These are phyloP conservation scores for Hyles lineata DNA, from an alignment of 2,888 invertebrate species.

Conservation along the genomic window DNA sequence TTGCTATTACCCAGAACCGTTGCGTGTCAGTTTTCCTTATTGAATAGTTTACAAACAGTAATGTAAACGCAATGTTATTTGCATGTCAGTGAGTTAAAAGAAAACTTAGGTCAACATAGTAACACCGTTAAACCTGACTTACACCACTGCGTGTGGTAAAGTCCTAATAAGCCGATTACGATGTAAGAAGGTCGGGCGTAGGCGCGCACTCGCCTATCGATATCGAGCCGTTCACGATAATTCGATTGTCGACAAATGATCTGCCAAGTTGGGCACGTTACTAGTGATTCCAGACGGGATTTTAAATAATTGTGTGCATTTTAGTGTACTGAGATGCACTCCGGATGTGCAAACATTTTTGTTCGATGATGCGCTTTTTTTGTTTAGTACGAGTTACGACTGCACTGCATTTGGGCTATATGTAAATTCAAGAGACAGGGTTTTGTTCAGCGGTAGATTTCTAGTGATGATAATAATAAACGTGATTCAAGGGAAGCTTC, in stretches of 20 bases:
- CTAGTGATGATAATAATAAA: too few relatives aligned
- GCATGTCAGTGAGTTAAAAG: conserved; percentile 14
- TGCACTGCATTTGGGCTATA: too few relatives aligned
- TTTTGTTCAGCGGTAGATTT: too few relatives aligned
- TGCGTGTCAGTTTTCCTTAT: background rate
- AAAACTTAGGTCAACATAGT: conserved; percentile 25
- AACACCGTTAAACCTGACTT: conserved; percentile 25
- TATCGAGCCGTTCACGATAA: conserved; percentile 65
- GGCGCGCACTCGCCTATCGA: conserved; percentile 67
- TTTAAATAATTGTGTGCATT: conserved; percentile 10
- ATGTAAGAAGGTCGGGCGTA: conserved; percentile 72
- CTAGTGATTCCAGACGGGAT: conserved; percentile 19
- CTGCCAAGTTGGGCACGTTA: conserved; percentile 52
- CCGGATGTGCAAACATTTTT: conserved; percentile 7
- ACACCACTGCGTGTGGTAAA: conserved; percentile 69
- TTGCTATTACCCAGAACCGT: background rate
- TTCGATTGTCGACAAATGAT: conserved; percentile 70
- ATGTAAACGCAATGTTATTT: background rate
- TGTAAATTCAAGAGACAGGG: too few relatives aligned
- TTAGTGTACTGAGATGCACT: too few relatives aligned
- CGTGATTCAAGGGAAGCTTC: too few relatives aligned
- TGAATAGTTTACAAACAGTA: background rate
- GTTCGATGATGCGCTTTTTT: background rate
- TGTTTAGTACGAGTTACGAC: background rate
- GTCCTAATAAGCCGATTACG: conserved; percentile 81